These are phyloP conservation scores for Thunnus thynnus DNA, from an alignment of 2,113 vertebrate species.

Conservation along the genomic window DNA sequence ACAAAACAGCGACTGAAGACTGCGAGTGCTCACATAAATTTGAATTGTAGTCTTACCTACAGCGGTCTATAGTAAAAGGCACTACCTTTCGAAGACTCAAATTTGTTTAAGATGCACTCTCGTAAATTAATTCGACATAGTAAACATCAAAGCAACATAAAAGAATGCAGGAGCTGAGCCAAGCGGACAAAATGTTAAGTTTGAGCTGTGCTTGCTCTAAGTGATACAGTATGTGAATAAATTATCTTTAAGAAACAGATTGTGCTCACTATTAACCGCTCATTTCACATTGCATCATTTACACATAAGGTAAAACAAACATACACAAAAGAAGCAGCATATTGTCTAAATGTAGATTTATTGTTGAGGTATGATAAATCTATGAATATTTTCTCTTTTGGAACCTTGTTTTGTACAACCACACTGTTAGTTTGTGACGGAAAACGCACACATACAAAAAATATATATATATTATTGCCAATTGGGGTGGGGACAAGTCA, in stretches of 20 bases:
- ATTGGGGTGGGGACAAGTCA: constrained; percentile 40
- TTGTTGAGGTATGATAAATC: constrained; percentile 75
- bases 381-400: constrained; percentile 37
- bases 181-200: constrained; percentile 62
- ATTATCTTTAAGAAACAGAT: constrained; percentile 63
- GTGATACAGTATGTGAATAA: constrained; percentile 62
- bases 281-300: constrained; percentile 72
- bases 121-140: constrained; percentile 67
- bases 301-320: constrained; percentile 70
- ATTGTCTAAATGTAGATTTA: constrained; percentile 78
- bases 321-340: constrained; percentile 77
- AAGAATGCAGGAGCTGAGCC: constrained; percentile 63
- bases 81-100: constrained; percentile 40
- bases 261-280: constrained; percentile 47
- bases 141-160: constrained; percentile 76
- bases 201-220: constrained; percentile 61
- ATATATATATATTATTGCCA: constrained; percentile 27
- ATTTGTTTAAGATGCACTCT: constrained; percentile 70
- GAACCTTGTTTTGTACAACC: constrained; percentile 46
- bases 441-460: constrained; percentile 22
- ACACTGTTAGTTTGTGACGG: constrained; percentile 21
- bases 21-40: constrained; percentile 52
- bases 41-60: constrained; percentile 22
- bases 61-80: constrained; percentile 17
- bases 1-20: constrained; percentile 70